Conservation (phyloP, 2,797 vertebrate species). For the Emydoidea blandingii region DNA sequence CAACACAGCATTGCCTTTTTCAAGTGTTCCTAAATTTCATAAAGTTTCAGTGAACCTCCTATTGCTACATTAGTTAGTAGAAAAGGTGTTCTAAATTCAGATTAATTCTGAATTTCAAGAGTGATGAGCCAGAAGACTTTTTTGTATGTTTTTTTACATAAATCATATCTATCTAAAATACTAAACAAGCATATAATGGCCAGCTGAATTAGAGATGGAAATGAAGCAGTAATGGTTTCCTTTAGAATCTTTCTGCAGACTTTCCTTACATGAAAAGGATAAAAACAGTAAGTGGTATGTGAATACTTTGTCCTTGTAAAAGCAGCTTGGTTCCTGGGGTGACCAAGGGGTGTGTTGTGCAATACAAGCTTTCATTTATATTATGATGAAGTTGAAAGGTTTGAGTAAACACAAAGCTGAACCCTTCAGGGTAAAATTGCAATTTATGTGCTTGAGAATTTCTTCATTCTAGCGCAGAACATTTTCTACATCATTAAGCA, state of each 20-base stretch:
- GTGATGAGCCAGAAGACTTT: neutral
- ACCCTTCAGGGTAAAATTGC: neutral
- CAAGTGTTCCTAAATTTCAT: neutral
- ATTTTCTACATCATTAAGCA: constrained; percentile 20
- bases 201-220: neutral
- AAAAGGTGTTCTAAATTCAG: neutral
- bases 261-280: neutral
- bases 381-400: neutral
- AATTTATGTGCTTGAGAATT: neutral
- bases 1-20: neutral
- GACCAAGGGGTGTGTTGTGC: neutral
- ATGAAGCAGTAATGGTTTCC: neutral
- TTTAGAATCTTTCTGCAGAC: neutral
- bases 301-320: neutral
- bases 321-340: neutral
- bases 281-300: neutral
- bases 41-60: neutral
- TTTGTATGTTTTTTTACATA: neutral
- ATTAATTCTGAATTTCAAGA: neutral
- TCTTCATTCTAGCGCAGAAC: neutral
- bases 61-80: neutral
- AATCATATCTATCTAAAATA: neutral
- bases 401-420: neutral
- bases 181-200: neutral
- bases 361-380: neutral